These are phyloP conservation scores for Lasioglossum villosulum DNA, from an alignment of 2,888 invertebrate species.

Conservation along the genomic window DNA sequence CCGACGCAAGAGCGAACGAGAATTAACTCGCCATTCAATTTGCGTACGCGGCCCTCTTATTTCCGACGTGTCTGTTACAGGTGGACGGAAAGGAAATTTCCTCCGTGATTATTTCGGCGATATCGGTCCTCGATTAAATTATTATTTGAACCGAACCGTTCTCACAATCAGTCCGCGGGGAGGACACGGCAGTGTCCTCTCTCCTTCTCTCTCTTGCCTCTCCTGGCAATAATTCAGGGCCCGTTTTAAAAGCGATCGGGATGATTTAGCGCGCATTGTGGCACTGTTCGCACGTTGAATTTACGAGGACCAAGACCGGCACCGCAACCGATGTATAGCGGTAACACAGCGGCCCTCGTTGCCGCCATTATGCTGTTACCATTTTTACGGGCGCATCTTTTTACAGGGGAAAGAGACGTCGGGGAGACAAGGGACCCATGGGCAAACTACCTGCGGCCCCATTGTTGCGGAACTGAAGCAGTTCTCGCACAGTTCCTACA, in stretches of 20 bases:
- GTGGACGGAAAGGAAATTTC: not conserved
- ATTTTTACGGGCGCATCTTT: constrained; percentile 75
- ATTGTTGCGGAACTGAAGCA: constrained; percentile 78
- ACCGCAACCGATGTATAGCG: constrained; percentile 55
- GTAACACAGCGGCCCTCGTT: constrained; percentile 73
- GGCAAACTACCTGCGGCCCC: constrained; percentile 72
- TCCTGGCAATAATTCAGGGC: constrained; percentile 72
- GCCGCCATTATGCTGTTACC: constrained; percentile 77
- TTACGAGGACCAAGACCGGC: constrained; percentile 68
- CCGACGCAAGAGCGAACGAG: constrained; percentile 28
- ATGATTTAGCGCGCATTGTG: constrained; percentile 79
- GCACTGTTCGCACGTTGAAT: constrained; percentile 76
- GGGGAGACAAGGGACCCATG: constrained; percentile 28
- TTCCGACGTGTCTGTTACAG: constrained; percentile 23
- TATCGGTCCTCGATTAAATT: not conserved
- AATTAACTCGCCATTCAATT: constrained; percentile 63
- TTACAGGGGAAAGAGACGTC: constrained; percentile 42
- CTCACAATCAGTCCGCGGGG: constrained; percentile 39
- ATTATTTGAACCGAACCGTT: constrained; percentile 11
- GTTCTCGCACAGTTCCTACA: constrained; percentile 76
- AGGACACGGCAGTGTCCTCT: not conserved
- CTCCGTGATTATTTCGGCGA: not conserved
- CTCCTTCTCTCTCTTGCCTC: not conserved
- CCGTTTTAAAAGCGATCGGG: constrained; percentile 71
- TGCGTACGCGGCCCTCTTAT: constrained; percentile 36